Base-by-base conservation (phyloP, 2,797 vertebrate genomes). In the Arrhamphus sclerolepis region DNA sequence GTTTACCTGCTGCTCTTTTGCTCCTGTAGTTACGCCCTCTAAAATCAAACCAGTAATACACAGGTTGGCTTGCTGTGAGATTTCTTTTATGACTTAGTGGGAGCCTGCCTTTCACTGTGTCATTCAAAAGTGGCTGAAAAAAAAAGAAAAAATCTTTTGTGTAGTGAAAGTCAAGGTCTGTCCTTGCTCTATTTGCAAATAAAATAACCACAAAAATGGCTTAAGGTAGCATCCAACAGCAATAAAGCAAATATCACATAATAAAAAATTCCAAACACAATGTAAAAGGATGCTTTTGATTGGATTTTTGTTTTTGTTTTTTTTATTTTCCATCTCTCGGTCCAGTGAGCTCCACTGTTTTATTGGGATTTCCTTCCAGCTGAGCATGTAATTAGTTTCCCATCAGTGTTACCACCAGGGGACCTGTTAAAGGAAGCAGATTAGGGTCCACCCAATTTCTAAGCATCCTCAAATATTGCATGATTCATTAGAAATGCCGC, bases 321-420 rank as follows among this genome's bases (percentile, higher is more conserved):
- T 34, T 11, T 34, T 34, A 56, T 49, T 56, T 34, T 11, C 47
- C 39, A 54, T 55, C 22, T 65, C 41, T 70, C 16, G 3, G 57
- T 46, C 53, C 62, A 41, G n/a, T 77, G 41, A 38, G 39, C 63
- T 69, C 31, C 66, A 67, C 78, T 70, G 65, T 74, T 87, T 53
- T 76, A 80, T 84, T 74, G 78, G 84, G 74, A 83, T 86, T 87
- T 85, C 80, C 78, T 78, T 88, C 88, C 85, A 87, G 83, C 83
- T 86, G 82, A 82, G 86, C 80, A 54, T 83, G 79, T 85, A 87
- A 91, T 90, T 86, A 89, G 75, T 83, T 87, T 88, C 85, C 88
- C 87, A 90, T 90, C 83, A 82, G 83, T 53, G 59, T 80, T 70
- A 85, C 66, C 84, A 87, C 73, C 72, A 77, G 80, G 77, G 71